Conservation (phyloP, 2,797 vertebrate species). For the Girardinus metallicus region DNA sequence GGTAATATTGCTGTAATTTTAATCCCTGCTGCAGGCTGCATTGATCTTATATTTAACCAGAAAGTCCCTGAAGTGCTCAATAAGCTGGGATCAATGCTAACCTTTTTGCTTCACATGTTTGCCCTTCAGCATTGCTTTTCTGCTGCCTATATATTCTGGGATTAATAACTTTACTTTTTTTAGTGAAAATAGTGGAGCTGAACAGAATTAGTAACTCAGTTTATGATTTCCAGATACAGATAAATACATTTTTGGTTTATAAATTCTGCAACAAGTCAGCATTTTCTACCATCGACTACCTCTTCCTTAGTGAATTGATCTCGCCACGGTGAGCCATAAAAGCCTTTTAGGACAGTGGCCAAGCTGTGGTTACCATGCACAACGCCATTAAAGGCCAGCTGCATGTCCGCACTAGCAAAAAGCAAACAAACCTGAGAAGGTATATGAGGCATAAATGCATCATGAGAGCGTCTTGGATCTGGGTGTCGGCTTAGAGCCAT, state of each 20-base stretch:
- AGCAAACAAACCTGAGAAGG: slow-evolving; percentile 52
- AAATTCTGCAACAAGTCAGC: slow-evolving; percentile 59
- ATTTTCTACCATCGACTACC: slow-evolving; percentile 59
- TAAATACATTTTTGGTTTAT: slow-evolving; percentile 28
- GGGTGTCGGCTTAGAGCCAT: slow-evolving; percentile 2
- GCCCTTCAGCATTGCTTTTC: slow-evolving; percentile 36
- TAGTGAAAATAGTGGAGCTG: slow-evolving; percentile 3
- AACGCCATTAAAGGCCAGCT: slow-evolving; percentile 61
- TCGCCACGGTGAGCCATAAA: slow-evolving; percentile 65
- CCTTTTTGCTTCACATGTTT: slow-evolving; percentile 62
- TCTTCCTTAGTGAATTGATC: slow-evolving; percentile 64
- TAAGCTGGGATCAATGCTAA: slow-evolving; percentile 75
- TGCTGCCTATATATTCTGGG: slow-evolving; percentile 40
- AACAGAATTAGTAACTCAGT: slow-evolving; percentile 20
- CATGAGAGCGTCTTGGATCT: slow-evolving; percentile 28
- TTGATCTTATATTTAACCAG: slow-evolving; percentile 70
- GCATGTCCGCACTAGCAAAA: slow-evolving; percentile 27
- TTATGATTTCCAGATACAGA: slow-evolving; percentile 13
- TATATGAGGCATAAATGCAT: slow-evolving; percentile 52
- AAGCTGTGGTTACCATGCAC: slow-evolving; percentile 62
- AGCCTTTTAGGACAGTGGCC: slow-evolving; percentile 74
- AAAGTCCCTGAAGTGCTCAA: slow-evolving; percentile 62
- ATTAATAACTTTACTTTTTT: background rate
- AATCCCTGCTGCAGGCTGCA: slow-evolving; percentile 49
- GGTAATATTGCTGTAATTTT: slow-evolving; percentile 43